These are phyloP conservation scores for Eleutherodactylus coqui DNA, from an alignment of 2,797 vertebrate genomes.

Conservation along the genomic window DNA sequence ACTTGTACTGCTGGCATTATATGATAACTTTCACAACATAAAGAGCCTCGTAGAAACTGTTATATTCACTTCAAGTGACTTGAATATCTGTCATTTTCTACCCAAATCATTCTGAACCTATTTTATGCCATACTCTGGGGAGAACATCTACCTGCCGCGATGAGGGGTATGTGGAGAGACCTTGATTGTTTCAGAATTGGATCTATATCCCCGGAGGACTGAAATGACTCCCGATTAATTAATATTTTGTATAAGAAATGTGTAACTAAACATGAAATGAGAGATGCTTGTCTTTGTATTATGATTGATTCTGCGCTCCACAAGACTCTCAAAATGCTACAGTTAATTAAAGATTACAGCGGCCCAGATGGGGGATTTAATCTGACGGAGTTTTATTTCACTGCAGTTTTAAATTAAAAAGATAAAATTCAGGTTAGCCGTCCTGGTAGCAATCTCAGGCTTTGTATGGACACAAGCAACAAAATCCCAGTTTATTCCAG, in stretches of 20 bases:
- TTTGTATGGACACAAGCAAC: conserved; percentile 31
- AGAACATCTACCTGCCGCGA: background rate
- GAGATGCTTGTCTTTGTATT: conserved; percentile 52
- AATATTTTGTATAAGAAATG: conserved; percentile 58
- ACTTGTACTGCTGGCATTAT: background rate
- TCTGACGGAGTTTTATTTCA: conserved; percentile 55
- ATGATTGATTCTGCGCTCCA: conserved; percentile 35
- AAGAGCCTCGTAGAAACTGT: background rate
- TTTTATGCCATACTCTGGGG: background rate
- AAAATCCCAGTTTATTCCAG: background rate
- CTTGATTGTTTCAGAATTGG: conserved; percentile 46
- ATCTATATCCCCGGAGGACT: conserved; percentile 26
- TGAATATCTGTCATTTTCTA: background rate
- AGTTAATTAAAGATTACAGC: conserved; percentile 62
- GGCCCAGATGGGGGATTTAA: conserved; percentile 57
- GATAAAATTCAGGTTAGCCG: conserved; percentile 45
- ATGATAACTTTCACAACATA: background rate
- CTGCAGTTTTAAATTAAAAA: conserved; percentile 51
- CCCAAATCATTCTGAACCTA: background rate
- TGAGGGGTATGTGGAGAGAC: conserved; percentile 1
- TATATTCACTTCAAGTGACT: background rate
- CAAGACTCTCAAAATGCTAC: conserved; percentile 46
- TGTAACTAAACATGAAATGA: conserved; percentile 58
- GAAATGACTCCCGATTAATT: conserved; percentile 52
- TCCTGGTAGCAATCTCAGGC: conserved; percentile 11